Base-by-base conservation (phyloP, 2,797 vertebrate genomes). In the Esox masquinongy region DNA sequence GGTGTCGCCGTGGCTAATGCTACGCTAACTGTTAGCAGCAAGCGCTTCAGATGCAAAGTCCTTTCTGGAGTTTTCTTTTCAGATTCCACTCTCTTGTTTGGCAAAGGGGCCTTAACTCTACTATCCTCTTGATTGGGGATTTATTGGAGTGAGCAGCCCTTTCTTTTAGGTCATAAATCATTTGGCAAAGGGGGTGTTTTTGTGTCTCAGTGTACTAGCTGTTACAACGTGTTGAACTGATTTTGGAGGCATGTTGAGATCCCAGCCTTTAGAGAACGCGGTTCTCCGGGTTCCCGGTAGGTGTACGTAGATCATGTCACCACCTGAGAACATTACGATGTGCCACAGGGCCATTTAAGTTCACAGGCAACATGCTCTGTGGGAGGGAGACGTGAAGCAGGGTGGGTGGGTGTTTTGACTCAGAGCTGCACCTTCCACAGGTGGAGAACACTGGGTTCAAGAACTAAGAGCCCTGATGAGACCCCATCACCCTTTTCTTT, bases 1-100 rank as follows among this genome's bases (percentile, higher is more conserved):
- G 90, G 91, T 92, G 91, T 87, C 89, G 86, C 77, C 72, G 81
- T 86, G 75, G 85, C 85, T 86, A 90, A 75, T 88, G 86, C 77
- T 73, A 81, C 87, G 74, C 85, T 85, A 86, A 89, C 76, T 12
- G 59, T 81, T 79, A 89, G 88, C 90, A 87, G 86, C 75, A 43
- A 85, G 87, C 79, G 79, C 76, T n/a, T 36, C 82, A 79, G 56
- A 69, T 39, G 29, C 53, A 9, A 56, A n/a, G 19, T 56, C 53
- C 8, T 53, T 19, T 7, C 19, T 8, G 7, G 17, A 56, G 82
- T 92, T 92, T 92, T 91, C 89, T 87, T 92, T 88, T 68, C 84
- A 84, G 88, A 92, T 91, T 91, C 91, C 87, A 86, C 84, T n/a
- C 8, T 8, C 6, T 82, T 84, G 75, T 77, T 83, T 80, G 82